A percentile compares a stretch with the other conserved stretches of the same genome.
phyloP scores from a whole-genome alignment of 2,888 invertebrate genomes.

The Dendrolimus houi region DNA sequence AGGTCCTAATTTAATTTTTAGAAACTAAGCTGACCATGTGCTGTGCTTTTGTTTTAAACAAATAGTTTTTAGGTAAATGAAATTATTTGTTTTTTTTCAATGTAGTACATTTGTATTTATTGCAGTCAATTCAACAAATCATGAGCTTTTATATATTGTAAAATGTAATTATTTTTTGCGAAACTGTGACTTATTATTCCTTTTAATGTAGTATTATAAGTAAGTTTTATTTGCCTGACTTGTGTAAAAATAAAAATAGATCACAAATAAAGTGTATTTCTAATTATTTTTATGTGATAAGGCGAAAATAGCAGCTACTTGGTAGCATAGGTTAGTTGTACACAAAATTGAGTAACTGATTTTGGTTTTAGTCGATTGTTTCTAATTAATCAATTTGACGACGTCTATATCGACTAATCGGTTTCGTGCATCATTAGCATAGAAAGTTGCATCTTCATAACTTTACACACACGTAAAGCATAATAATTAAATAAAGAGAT shows the following conservation, averaged over 20 bases:
- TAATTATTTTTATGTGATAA: conserved; percentile 57
- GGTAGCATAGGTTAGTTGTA: conserved; percentile 37
- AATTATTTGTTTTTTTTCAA: conserved; percentile 62
- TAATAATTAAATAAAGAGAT: conserved; percentile 59
- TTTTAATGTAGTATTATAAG: conserved; percentile 41
- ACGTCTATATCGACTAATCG: background rate
- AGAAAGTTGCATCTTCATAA: conserved; percentile 60
- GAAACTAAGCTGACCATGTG: conserved; percentile 73
- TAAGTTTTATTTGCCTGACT: conserved; percentile 53
- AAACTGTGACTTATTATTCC: conserved; percentile 42
- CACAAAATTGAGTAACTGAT: background rate
- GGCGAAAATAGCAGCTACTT: conserved; percentile 56
- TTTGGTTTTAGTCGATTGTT: background rate
- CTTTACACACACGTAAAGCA: conserved; percentile 51
- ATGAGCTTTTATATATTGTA: conserved; percentile 51
- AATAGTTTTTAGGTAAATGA: conserved; percentile 66
- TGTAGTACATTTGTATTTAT: conserved; percentile 62
- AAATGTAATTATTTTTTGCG: conserved; percentile 43
- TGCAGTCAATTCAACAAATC: conserved; percentile 58
- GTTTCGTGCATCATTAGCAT: background rate
- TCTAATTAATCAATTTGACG: background rate
- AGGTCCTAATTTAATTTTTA: conserved; percentile 66
- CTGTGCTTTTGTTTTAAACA: conserved; percentile 76
- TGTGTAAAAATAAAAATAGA: conserved; percentile 49
- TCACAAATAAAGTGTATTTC: conserved; percentile 61